Percentiles rank a stretch among this genome's conserved stretches.
Conservation (phyloP, 2,888 invertebrate species). For the Mesochorus sp. region DNA sequence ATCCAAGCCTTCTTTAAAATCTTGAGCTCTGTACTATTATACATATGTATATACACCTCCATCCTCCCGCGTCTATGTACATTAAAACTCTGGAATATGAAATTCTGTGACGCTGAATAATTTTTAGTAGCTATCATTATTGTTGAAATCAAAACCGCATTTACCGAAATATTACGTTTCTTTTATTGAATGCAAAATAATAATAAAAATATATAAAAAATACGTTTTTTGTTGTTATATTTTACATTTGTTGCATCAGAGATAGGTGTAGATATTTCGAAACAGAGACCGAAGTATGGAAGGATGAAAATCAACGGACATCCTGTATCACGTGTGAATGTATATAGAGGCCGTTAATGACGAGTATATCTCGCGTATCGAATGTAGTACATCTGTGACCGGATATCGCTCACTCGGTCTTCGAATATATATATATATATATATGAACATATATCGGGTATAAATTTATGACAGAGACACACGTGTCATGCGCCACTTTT, state of each 20-base stretch:
- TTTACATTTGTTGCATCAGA: neutral
- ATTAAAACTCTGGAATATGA: too few species aligned
- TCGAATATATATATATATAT: too few species aligned
- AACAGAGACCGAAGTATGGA: neutral
- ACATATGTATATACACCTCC: too few species aligned
- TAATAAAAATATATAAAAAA: neutral
- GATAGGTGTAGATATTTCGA: neutral
- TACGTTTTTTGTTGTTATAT: neutral
- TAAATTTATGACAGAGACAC: constrained; percentile 19
- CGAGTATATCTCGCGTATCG: constrained; percentile 21
- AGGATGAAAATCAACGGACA: constrained; percentile 4
- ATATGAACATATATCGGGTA: constrained; percentile 4
- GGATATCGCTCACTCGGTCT: constrained; percentile 22
- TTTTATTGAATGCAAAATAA: neutral
- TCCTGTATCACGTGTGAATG: neutral
- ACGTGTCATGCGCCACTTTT: constrained; percentile 2
- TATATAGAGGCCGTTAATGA: constrained; percentile 36
- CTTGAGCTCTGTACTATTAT: too few species aligned
- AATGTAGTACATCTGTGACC: constrained; percentile 13
- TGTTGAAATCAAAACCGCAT: too few species aligned
- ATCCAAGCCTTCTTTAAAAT: too few species aligned
- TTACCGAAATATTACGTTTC: too few species aligned
- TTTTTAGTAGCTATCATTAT: too few species aligned
- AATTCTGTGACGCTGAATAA: too few species aligned
- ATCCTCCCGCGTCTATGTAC: too few species aligned